These are phyloP conservation scores for Salmo trutta DNA, from an alignment of 2,797 vertebrate genomes.

Conservation along the genomic window DNA sequence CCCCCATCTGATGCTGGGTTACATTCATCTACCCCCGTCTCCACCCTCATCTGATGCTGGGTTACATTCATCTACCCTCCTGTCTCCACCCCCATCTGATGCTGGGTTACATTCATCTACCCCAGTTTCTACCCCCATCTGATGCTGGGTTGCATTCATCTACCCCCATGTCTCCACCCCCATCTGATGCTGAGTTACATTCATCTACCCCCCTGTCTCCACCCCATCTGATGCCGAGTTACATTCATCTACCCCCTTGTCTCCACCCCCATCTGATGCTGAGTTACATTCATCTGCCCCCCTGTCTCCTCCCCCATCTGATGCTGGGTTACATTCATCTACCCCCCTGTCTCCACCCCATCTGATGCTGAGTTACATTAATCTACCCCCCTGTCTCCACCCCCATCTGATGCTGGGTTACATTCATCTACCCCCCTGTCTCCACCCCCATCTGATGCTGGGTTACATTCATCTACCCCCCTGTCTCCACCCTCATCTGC, in stretches of 20 bases:
- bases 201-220: slow-evolving; percentile 24
- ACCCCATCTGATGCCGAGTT: slow-evolving; percentile 24
- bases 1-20: slow-evolving; percentile 23
- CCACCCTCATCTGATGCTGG: too few species aligned
- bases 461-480: not conserved
- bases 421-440: slow-evolving; percentile 26
- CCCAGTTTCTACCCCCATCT: too few species aligned
- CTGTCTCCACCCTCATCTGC: too few species aligned
- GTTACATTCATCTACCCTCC: too few species aligned
- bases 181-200: slow-evolving; percentile 13
- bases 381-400: too few species aligned
- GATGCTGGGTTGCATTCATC: too few species aligned
- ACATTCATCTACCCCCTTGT: not conserved
- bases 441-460: slow-evolving; percentile 25
- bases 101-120: not conserved
- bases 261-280: too few species aligned
- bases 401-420: slow-evolving; percentile 6
- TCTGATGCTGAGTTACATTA: too few species aligned
- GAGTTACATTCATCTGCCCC: too few species aligned
- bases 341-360: too few species aligned
- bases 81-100: not conserved
- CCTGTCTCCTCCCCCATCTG: slow-evolving; percentile 23
- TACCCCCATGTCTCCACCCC: too few species aligned
- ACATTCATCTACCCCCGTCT: too few species aligned
- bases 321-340: not conserved